phyloP scores from a whole-genome alignment of 35 echinoderm and acorn worm genomes.

The Heliocidaris erythrogramma region DNA sequence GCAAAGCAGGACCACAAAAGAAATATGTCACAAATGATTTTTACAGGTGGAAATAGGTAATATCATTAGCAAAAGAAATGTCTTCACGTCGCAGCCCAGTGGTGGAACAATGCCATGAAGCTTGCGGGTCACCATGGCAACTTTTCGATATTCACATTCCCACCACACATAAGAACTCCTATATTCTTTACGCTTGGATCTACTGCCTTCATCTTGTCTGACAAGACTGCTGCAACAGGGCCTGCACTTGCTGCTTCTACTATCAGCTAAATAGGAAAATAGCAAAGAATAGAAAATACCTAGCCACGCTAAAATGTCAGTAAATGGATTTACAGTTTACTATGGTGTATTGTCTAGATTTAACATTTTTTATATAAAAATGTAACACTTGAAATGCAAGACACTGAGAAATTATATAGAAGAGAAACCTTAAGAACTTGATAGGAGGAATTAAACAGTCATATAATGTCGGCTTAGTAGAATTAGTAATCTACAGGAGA shows the following conservation, averaged over 20 bases:
- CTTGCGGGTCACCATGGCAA: constrained; percentile 55
- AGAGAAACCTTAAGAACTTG: too few species aligned
- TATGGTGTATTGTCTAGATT: too few species aligned
- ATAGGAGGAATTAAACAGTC: too few species aligned
- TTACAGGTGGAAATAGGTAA: not conserved
- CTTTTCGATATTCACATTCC: constrained; percentile 71
- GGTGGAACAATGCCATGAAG: not conserved
- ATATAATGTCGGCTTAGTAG: not conserved
- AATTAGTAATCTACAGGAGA: not conserved
- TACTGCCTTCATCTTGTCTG: constrained; percentile 57
- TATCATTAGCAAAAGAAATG: not conserved
- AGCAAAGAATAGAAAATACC: not conserved
- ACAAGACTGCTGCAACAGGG: constrained; percentile 72
- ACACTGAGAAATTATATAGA: too few species aligned
- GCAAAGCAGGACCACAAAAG: not conserved
- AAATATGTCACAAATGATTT: not conserved
- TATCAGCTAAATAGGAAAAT: constrained; percentile 51
- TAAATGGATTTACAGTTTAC: too few species aligned
- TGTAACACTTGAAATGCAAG: too few species aligned
- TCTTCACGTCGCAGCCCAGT: not conserved
- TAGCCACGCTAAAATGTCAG: too few species aligned
- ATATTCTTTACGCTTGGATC: constrained; percentile 60
- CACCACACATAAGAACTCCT: constrained; percentile 71
- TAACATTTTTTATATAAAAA: too few species aligned
- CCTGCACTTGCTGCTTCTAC: constrained; percentile 74